Evolutionary conservation across 2,888 invertebrate species (phyloP).

Genomic region (Xylota sylvarum): DNA sequence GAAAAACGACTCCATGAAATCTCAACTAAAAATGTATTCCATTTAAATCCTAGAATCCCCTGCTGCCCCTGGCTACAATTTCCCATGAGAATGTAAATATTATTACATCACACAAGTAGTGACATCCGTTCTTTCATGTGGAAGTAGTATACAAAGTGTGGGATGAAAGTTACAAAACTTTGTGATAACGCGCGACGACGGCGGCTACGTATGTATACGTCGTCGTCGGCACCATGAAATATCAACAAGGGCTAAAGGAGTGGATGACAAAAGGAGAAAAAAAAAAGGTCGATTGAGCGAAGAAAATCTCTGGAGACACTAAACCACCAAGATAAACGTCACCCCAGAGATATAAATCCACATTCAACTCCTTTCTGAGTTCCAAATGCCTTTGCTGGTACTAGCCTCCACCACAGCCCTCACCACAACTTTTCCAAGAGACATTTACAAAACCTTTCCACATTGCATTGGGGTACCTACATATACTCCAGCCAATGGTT

Average conservation of each 20-base stretch:
- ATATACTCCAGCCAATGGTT: no score
- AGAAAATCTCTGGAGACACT: constrained; percentile 54
- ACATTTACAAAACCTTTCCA: constrained; percentile 51
- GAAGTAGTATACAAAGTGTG: constrained; percentile 36
- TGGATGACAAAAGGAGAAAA: constrained; percentile 14
- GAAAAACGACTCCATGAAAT: neutral
- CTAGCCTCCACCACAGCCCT: neutral
- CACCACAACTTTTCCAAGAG: constrained; percentile 22
- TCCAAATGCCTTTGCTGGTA: constrained; percentile 40
- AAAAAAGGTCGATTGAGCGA: constrained; percentile 21
- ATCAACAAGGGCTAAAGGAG: constrained; percentile 30
- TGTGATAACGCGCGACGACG: neutral
- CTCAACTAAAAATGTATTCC: neutral
- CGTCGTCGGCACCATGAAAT: constrained; percentile 13
- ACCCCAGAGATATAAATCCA: constrained; percentile 58
- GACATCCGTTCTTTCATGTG: constrained; percentile 30
- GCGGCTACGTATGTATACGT: no score
- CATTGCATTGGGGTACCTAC: neutral
- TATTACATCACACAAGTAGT: constrained; percentile 37
- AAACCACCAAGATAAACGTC: constrained; percentile 62
- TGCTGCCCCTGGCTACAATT: neutral
- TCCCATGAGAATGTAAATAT: constrained; percentile 24
- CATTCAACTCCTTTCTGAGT: constrained; percentile 58
- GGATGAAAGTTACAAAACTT: constrained; percentile 28
- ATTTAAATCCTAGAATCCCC: neutral